Conservation (phyloP, 2,888 invertebrate species). For the Andrena fulva region DNA sequence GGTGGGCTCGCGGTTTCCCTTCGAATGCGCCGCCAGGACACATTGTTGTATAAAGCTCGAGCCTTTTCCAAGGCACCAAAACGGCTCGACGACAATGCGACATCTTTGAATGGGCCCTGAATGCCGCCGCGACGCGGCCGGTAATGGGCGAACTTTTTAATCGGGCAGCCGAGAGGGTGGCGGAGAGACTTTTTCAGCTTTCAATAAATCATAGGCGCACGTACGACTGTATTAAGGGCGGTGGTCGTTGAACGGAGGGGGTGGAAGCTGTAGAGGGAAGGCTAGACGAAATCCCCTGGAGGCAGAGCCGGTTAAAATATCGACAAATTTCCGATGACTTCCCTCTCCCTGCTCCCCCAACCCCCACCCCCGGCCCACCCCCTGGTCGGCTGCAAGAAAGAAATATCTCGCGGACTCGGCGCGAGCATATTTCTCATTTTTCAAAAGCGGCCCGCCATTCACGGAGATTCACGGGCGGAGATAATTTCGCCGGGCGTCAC, state of each 20-base stretch:
- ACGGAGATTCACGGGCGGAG: slow-evolving; percentile 52
- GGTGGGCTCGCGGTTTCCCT: slow-evolving; percentile 19
- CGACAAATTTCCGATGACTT: slow-evolving; percentile 66
- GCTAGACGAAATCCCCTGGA: slow-evolving; percentile 58
- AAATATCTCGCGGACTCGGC: slow-evolving; percentile 50
- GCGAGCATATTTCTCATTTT: slow-evolving; percentile 51
- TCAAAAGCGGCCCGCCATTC: slow-evolving; percentile 46
- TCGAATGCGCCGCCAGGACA: slow-evolving; percentile 40
- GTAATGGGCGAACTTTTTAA: slow-evolving; percentile 79
- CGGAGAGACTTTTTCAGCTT: slow-evolving; percentile 63
- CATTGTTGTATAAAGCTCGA: slow-evolving; percentile 56
- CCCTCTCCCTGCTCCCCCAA: background rate
- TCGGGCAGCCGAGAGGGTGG: slow-evolving; percentile 61
- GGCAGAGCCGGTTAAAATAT: slow-evolving; percentile 60
- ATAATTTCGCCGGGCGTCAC: slow-evolving; percentile 51
- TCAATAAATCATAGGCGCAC: slow-evolving; percentile 77
- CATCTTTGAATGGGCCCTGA: slow-evolving; percentile 75
- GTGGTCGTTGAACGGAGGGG: slow-evolving; percentile 33
- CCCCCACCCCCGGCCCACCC: background rate
- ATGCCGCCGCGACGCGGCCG: slow-evolving; percentile 63
- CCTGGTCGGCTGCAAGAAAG: slow-evolving; percentile 27
- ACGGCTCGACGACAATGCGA: slow-evolving; percentile 74
- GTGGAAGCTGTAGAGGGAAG: slow-evolving; percentile 5
- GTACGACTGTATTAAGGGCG: slow-evolving; percentile 61
- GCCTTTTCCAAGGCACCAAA: slow-evolving; percentile 57